Evolutionary conservation across 30 jellyfish, hydroid and myxozoan genomes (phyloP).

Genomic region (Mastigias papua): DNA sequence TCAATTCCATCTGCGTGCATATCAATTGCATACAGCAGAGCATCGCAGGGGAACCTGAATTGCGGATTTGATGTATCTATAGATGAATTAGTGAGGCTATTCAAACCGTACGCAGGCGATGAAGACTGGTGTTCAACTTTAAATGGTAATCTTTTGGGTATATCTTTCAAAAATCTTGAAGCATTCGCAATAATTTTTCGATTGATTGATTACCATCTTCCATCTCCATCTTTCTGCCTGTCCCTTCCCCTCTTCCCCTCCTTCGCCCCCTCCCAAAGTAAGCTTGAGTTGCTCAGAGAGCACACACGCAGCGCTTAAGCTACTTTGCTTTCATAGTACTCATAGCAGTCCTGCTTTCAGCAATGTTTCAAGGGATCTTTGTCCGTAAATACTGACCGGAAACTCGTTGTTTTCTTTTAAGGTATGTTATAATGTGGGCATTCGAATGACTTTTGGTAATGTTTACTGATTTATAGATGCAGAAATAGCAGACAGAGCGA

Average conservation of each 20-base stretch:
- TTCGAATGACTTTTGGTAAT: too few species aligned
- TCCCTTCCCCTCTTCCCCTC: too few species aligned
- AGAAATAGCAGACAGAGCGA: too few species aligned
- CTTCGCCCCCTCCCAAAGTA: too few species aligned
- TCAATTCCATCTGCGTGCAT: constrained; percentile 78
- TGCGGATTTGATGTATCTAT: constrained; percentile 65
- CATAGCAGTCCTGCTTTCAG: too few species aligned
- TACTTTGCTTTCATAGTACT: background rate
- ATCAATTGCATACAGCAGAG: constrained; percentile 64
- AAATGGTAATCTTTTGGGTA: constrained; percentile 49
- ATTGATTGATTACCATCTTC: background rate
- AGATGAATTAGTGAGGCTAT: constrained; percentile 76
- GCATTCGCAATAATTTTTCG: background rate
- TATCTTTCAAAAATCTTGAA: background rate
- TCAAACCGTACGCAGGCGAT: constrained; percentile 68
- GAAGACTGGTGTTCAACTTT: constrained; percentile 92
- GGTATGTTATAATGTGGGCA: too few species aligned
- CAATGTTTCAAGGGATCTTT: too few species aligned
- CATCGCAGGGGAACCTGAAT: constrained; percentile 38
- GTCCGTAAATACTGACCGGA: too few species aligned
- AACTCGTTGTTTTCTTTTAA: too few species aligned
- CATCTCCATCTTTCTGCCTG: background rate
- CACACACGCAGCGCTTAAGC: background rate
- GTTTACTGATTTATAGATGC: too few species aligned
- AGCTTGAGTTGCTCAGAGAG: background rate